Evolutionary conservation across 2,113 vertebrate genomes (phyloP).

Genomic region (Sprattus sprattus): DNA sequence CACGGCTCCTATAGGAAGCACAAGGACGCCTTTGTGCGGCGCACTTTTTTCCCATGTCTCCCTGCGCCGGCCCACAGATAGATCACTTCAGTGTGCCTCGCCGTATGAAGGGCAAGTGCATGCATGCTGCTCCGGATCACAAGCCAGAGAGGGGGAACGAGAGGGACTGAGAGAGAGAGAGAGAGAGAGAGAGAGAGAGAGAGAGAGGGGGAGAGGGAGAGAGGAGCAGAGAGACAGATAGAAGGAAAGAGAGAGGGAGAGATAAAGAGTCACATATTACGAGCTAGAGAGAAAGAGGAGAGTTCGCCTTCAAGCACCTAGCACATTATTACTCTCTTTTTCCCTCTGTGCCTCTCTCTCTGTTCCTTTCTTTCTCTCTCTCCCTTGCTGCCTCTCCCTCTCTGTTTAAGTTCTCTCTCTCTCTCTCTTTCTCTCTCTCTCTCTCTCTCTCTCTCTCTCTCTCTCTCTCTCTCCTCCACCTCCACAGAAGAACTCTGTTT

Average conservation of each 20-base stretch:
- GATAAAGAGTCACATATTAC: neutral
- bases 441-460: constrained; percentile 12
- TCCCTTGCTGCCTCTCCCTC: constrained; percentile 24
- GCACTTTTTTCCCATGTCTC: constrained; percentile 67
- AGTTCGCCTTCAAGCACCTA: neutral
- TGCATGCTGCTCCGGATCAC: constrained; percentile 55
- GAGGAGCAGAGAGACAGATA: neutral
- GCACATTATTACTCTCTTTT: neutral
- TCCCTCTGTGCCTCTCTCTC: neutral
- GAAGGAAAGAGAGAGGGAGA: neutral
- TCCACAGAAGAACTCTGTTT: constrained; percentile 66
- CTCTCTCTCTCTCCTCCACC: neutral
- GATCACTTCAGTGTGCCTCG: constrained; percentile 60
- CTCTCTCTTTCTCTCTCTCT: neutral
- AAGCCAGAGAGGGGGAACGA: constrained; percentile 16
- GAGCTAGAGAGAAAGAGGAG: neutral
- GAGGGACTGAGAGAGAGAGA: constrained; percentile 7
- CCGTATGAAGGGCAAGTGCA: constrained; percentile 72
- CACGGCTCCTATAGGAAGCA: constrained; percentile 60
- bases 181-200: neutral
- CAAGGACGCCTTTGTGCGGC: constrained; percentile 65
- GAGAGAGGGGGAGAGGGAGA: constrained; percentile 42
- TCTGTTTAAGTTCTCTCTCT: neutral
- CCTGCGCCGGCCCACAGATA: constrained; percentile 62
- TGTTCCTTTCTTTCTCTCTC: neutral